phyloP scores from a whole-genome alignment of 1,140 invertebrate genomes.

The Liolophura sinensis region DNA sequence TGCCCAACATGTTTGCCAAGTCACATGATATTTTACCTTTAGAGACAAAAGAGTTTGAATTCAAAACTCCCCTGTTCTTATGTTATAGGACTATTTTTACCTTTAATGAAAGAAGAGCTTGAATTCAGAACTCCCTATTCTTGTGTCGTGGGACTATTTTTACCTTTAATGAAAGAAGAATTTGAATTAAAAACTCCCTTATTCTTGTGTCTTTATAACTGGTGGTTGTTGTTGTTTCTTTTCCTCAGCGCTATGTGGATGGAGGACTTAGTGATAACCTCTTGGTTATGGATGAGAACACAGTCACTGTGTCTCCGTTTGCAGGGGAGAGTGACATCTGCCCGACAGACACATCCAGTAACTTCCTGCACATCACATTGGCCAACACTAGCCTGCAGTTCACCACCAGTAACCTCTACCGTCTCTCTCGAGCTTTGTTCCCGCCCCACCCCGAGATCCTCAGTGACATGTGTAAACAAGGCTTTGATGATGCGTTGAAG shows the following conservation, averaged over 20 bases:
- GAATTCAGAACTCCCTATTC: no score
- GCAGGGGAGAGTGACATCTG: conserved; percentile 98
- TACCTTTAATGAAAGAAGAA: no score
- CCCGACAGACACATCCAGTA: conserved; percentile 72
- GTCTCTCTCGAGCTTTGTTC: conserved; percentile 88
- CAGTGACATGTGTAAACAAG: conserved; percentile 96
- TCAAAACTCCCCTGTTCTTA: no score
- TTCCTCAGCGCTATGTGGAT: conserved; percentile 82
- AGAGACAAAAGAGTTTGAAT: no score
- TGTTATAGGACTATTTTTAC: no score
- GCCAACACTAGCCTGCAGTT: conserved; percentile 92
- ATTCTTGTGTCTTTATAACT: no score
- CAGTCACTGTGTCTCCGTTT: conserved; percentile 96
- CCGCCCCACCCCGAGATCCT: conserved; percentile 87
- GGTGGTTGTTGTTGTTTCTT: conserved; percentile 6
- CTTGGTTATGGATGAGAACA: conserved; percentile 90
- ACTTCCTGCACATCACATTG: conserved; percentile 71
- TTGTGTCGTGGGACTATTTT: no score
- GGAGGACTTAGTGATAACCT: conserved; percentile 96
- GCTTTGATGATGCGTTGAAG: conserved; percentile 90
- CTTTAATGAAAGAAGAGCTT: no score
- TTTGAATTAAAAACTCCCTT: no score
- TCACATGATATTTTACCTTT: no score
- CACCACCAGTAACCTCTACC: conserved; percentile 76
- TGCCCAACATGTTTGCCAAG: no score